phyloP scores from a whole-genome alignment of 2,113 vertebrate genomes.

The Maccullochella peelii region DNA sequence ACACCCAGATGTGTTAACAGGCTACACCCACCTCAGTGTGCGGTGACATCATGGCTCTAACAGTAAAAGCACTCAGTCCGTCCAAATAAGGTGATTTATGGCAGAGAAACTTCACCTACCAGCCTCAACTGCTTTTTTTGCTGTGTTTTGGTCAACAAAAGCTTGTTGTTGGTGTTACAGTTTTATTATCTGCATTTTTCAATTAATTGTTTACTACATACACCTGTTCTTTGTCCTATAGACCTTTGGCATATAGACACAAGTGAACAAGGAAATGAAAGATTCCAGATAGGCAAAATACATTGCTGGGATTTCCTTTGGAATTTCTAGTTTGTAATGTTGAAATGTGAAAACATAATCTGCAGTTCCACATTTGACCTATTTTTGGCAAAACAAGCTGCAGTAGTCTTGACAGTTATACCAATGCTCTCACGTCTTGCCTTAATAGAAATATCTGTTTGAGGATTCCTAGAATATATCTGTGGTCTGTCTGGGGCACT shows the following conservation, averaged over 20 bases:
- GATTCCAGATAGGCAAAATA: not conserved
- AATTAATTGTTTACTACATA: not conserved
- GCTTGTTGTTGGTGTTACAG: not conserved
- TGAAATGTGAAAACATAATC: not conserved
- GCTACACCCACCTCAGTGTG: constrained; percentile 56
- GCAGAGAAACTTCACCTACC: not conserved
- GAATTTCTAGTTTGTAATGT: constrained; percentile 1
- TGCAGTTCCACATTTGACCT: not conserved
- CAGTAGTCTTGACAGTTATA: not conserved
- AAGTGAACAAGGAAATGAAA: constrained; percentile 19
- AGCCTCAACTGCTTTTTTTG: not conserved
- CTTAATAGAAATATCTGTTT: not conserved
- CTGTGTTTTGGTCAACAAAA: constrained; percentile 15
- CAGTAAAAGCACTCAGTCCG: constrained; percentile 29
- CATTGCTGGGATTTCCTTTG: not conserved
- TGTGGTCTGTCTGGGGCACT: not conserved
- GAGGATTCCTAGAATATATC: not conserved
- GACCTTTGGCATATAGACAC: constrained; percentile 15
- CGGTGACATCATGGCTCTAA: constrained; percentile 63
- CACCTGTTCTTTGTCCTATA: constrained; percentile 20
- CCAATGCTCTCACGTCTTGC: not conserved
- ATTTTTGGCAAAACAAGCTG: not conserved
- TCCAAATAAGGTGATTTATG: constrained; percentile 62
- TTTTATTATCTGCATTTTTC: not conserved
- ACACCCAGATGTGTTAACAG: constrained; percentile 72